Base-by-base conservation (phyloP, 2,888 invertebrate genomes). In the Adelphocoris suturalis region DNA sequence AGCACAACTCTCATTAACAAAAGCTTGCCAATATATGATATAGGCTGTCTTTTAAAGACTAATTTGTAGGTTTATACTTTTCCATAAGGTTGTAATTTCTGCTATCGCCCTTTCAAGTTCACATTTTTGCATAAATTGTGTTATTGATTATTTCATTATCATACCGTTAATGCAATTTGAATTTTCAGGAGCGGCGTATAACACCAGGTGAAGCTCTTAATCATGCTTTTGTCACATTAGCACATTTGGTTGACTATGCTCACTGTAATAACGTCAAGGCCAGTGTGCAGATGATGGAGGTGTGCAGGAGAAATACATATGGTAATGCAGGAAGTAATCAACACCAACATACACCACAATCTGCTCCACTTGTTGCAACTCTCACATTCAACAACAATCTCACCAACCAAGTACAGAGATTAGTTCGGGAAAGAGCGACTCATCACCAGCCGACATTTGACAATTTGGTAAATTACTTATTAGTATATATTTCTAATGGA, bases 261-360 rank as follows among this genome's bases (percentile, higher is more conserved):
- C 98, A 99, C 93, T 98, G 98, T 93, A 97, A 98, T 94, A 98
- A 98, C 94, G 98, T 99, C 37, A 99, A 99, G 94, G 98, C 98
- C 28, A 98, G 98, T 92, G 98, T 99, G 23, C 98, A 98, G 93
- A 98, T 99, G 97, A 99, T 99, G 99, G 99, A 99, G 86, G 95
- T 95, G 92, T 95, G 96, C 93, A 93, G 96, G 92, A 94, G 95
- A 92, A 94, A 93, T 93, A 93, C 94, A 91, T 93, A 93, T 52
- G 61, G 93, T 92, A 93, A 93, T 92, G 93, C 93, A 90, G 92
- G 93, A 37, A 92, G 93, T 86, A 92, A 94, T 52, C 94, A 95
- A 92, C 95, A 95, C 92, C 95, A 95, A 92, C 93, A 93, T 86
- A 92, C 93, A 52, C 93, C 93, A 90, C 94, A 93, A 90, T 94